Conservation (phyloP, 2,888 invertebrate species). For the Protonemura montana region DNA sequence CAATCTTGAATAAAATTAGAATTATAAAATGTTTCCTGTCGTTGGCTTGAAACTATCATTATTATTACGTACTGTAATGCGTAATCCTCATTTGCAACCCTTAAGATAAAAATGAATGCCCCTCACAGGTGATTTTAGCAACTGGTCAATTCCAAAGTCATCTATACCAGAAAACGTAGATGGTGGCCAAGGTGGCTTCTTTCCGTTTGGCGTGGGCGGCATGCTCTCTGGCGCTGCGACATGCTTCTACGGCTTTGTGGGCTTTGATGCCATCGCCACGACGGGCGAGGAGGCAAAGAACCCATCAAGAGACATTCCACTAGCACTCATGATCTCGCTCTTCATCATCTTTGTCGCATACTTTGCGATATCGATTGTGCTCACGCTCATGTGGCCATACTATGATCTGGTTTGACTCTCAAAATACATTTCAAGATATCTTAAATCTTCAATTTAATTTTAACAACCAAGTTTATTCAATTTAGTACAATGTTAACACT, state of each 20-base stretch:
- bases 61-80: no score
- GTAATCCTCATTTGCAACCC: no score
- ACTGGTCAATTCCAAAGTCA: slow-evolving; percentile 77
- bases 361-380: slow-evolving; percentile 79
- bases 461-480: no score
- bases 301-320: slow-evolving; percentile 43
- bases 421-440: no score
- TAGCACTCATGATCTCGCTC: slow-evolving; percentile 43
- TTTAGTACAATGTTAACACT: no score
- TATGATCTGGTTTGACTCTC: slow-evolving; percentile 69
- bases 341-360: slow-evolving; percentile 44
- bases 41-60: no score
- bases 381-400: slow-evolving; percentile 88
- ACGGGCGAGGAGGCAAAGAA: slow-evolving; percentile 47
- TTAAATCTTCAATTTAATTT: no score
- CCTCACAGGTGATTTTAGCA: slow-evolving; percentile 72
- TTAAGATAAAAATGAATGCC: no score
- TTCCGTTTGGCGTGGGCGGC: slow-evolving; percentile 89
- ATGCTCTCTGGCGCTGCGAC: slow-evolving; percentile 84
- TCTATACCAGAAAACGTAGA: slow-evolving; percentile 64
- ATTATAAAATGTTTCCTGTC: no score
- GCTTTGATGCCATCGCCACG: slow-evolving; percentile 56
- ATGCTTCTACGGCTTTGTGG: slow-evolving; percentile 86
- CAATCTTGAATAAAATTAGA: no score
- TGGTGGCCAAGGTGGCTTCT: slow-evolving; percentile 86